These are phyloP conservation scores for Cervus canadensis DNA, from an alignment of 2,113 vertebrate species.

Conservation along the genomic window DNA sequence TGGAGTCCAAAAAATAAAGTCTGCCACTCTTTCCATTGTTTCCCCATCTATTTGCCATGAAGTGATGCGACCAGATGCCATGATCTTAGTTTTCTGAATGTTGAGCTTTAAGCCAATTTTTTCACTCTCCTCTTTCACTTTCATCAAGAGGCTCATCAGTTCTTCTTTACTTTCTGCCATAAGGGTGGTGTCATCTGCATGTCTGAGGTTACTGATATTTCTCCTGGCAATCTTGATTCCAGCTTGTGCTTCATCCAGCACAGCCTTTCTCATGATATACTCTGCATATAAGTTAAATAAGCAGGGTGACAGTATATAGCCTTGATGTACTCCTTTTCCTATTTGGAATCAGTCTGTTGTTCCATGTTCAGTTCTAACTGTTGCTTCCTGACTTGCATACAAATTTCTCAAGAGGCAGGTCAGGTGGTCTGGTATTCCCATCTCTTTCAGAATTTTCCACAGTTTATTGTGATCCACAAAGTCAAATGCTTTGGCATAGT, in stretches of 20 bases:
- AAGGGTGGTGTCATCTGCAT: background rate
- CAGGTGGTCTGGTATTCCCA: background rate
- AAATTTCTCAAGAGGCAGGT: background rate
- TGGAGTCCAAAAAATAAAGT: background rate
- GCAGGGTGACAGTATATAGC: background rate
- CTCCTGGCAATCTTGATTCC: background rate
- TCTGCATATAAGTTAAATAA: background rate
- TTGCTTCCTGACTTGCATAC: background rate
- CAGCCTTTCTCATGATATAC: background rate
- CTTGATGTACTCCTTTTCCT: background rate
- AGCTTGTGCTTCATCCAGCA: background rate
- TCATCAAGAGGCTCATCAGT: background rate
- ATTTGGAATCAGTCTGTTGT: background rate
- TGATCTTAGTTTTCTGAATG: background rate
- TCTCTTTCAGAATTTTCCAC: background rate
- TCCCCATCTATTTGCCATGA: background rate
- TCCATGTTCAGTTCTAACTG: background rate
- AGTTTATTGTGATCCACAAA: background rate
- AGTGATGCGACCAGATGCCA: background rate
- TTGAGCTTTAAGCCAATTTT: background rate
- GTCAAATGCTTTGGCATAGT: background rate
- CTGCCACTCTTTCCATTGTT: background rate
- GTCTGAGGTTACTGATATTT: background rate
- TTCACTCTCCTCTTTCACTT: background rate
- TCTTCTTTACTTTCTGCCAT: background rate